These are phyloP conservation scores for Periphyllus acericola DNA, from an alignment of 2,888 invertebrate genomes.

Conservation along the genomic window DNA sequence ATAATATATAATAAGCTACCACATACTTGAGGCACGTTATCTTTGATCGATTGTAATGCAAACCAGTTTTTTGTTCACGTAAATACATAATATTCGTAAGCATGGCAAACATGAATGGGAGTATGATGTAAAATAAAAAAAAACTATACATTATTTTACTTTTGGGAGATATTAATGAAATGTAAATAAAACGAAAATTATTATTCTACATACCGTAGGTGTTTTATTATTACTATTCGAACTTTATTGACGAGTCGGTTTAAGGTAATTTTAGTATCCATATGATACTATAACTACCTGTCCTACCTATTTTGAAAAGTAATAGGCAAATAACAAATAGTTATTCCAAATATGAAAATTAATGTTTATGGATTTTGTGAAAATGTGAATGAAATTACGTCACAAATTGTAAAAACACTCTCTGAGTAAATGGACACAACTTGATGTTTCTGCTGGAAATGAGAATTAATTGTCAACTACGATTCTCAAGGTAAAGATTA, in stretches of 20 bases:
- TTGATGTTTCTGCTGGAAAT: neutral
- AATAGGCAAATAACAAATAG: too few relatives aligned
- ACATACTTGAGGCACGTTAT: conserved; percentile 13
- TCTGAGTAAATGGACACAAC: neutral
- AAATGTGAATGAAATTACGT: neutral
- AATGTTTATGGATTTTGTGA: neutral
- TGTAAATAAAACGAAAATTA: neutral
- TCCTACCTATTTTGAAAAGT: too few relatives aligned
- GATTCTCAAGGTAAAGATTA: conserved; percentile 3
- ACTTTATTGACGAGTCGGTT: too few relatives aligned
- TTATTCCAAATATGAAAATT: neutral
- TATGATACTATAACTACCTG: too few relatives aligned
- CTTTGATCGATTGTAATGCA: conserved; percentile 42
- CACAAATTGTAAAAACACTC: neutral
- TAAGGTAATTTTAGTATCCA: too few relatives aligned
- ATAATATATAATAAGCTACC: conserved; percentile 14
- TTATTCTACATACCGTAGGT: neutral
- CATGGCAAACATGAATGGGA: conserved; percentile 36
- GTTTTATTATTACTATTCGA: neutral
- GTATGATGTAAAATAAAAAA: conserved; percentile 11
- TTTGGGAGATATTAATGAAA: neutral
- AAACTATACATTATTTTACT: neutral
- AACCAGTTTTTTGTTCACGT: conserved; percentile 30
- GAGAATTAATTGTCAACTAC: neutral
- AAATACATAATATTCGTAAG: neutral